Evolutionary conservation across 2,113 vertebrate species (phyloP).

Genomic region (Erinaceus europaeus): DNA sequence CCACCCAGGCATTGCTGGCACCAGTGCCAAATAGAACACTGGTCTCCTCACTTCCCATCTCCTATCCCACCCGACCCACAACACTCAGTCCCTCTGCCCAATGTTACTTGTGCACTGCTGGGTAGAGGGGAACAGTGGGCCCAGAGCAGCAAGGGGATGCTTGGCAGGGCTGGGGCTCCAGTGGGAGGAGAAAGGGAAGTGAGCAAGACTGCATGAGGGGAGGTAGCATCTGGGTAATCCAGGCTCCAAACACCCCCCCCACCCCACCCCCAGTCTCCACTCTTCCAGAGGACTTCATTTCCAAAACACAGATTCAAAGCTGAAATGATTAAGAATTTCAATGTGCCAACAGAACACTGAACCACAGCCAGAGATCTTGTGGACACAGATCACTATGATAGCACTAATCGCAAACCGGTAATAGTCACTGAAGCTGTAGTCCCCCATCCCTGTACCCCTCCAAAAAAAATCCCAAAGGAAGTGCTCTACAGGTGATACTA

Average conservation of each 20-base stretch:
- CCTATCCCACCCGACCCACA: background rate
- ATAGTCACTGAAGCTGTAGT: background rate
- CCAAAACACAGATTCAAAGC: background rate
- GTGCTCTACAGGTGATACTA: background rate
- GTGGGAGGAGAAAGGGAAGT: background rate
- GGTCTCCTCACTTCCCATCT: background rate
- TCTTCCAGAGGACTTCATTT: background rate
- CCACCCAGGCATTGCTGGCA: background rate
- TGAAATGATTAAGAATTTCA: slow-evolving; percentile 2
- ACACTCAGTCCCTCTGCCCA: background rate
- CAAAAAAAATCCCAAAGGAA: background rate
- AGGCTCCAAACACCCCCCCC: background rate
- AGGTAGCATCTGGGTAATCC: background rate
- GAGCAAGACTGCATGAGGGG: background rate
- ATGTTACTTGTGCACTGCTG: background rate
- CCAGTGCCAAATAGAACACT: background rate
- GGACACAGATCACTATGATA: background rate
- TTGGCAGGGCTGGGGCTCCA: background rate
- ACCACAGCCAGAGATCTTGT: background rate
- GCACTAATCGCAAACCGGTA: background rate
- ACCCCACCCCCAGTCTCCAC: background rate
- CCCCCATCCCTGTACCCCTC: background rate
- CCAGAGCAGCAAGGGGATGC: background rate
- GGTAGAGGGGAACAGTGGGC: background rate
- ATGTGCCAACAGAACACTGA: background rate